Conservation (phyloP, 2,888 invertebrate species). For the Choristoneura rosaceana region DNA sequence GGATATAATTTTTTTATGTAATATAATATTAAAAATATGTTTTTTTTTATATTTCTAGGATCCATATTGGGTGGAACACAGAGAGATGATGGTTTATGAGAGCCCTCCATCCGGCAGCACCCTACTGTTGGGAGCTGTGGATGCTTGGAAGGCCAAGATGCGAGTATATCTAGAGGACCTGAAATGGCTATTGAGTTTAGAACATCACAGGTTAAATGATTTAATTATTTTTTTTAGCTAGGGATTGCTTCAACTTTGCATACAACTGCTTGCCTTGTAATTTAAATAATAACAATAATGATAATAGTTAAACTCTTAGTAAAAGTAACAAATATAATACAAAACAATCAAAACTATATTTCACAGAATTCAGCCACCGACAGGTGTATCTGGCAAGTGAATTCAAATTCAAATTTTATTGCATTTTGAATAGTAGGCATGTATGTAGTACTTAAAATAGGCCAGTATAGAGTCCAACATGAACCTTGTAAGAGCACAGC, state of each 20-base stretch:
- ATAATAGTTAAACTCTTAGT: not conserved
- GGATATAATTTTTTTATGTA: too few species aligned
- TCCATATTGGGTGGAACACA: conserved; percentile 84
- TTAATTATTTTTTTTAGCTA: not conserved
- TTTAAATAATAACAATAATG: too few species aligned
- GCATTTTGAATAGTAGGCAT: too few species aligned
- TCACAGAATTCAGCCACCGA: not conserved
- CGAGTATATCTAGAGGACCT: conserved; percentile 87
- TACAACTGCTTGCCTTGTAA: too few species aligned
- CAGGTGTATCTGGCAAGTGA: too few species aligned
- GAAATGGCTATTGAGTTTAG: conserved; percentile 88
- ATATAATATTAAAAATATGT: not conserved
- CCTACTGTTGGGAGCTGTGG: conserved; percentile 81
- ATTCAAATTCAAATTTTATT: too few species aligned
- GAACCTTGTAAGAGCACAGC: too few species aligned
- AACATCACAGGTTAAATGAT: conserved; percentile 86
- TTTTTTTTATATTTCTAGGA: conserved; percentile 67
- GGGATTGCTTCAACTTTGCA: too few species aligned
- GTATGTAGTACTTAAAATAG: too few species aligned
- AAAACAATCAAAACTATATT: not conserved
- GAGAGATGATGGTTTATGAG: conserved; percentile 85
- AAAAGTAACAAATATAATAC: too few species aligned
- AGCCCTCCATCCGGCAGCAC: conserved; percentile 81
- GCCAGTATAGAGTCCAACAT: too few species aligned
- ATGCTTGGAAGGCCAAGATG: conserved; percentile 89